Percentiles rank a stretch among this genome's conserved stretches.
phyloP scores from a whole-genome alignment of 2,888 invertebrate genomes.

The Bombyx huttoni region DNA sequence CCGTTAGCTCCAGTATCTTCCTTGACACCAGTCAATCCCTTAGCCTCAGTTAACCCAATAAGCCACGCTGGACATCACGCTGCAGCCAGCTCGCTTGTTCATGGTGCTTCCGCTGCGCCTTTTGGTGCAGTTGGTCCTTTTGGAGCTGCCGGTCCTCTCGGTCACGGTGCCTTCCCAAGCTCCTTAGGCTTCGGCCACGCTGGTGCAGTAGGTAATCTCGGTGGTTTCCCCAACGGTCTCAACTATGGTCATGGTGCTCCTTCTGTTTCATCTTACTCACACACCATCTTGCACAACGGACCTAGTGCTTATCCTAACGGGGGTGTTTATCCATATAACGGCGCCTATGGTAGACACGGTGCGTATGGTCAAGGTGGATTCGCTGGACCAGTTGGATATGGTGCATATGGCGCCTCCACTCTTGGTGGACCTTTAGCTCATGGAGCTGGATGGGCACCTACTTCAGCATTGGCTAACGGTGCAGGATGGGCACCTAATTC shows the following conservation, averaged over 20 bases:
- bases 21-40: slow-evolving; percentile 6
- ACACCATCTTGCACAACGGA: slow-evolving; percentile 12
- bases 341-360: slow-evolving; percentile 4
- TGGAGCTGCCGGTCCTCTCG: slow-evolving; percentile 4
- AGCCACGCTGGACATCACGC: slow-evolving; percentile 1
- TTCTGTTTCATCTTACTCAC: slow-evolving; percentile 12
- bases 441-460: slow-evolving; percentile 3
- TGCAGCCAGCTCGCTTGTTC: slow-evolving; percentile 8
- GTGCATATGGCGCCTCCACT: neutral
- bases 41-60: slow-evolving; percentile 1
- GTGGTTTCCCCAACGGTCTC: neutral
- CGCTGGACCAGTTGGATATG: slow-evolving; percentile 2
- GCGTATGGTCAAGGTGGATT: slow-evolving; percentile 8
- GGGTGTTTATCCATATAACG: neutral
- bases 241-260: slow-evolving; percentile 5
- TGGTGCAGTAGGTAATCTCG: neutral
- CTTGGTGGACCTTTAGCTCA: neutral
- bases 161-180: neutral
- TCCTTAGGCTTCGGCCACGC: neutral
- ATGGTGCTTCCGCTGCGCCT: slow-evolving; percentile 9
- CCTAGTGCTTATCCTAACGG: slow-evolving; percentile 9
- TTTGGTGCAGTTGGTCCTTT: slow-evolving; percentile 7
- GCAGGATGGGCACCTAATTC: slow-evolving; percentile 6
- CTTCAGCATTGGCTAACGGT: slow-evolving; percentile 8
- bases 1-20: slow-evolving; percentile 5